Evolutionary conservation across 2,888 invertebrate genomes (phyloP).

Genomic region (Thymelicus acteon): DNA sequence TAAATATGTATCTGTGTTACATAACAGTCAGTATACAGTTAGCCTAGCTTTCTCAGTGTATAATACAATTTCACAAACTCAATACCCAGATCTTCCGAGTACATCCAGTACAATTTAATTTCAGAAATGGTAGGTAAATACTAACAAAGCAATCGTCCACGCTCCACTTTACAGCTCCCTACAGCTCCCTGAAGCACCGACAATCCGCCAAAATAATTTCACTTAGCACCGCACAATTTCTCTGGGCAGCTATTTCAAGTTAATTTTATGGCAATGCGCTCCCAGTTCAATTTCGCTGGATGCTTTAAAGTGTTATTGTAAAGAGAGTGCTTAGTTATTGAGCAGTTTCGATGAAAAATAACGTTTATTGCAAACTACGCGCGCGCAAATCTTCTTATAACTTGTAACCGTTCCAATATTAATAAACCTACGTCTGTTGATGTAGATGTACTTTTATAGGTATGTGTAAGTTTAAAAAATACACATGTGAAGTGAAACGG

Average conservation of each 20-base stretch:
- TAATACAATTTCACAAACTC: no score
- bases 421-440: no score
- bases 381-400: no score
- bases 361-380: no score
- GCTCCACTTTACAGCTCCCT: constrained; percentile 12
- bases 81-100: background rate
- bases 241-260: constrained; percentile 17
- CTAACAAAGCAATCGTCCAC: constrained; percentile 15
- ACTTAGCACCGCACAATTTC: constrained; percentile 26
- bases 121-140: background rate
- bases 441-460: no score
- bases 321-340: background rate
- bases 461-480: no score
- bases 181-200: constrained; percentile 1
- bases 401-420: no score
- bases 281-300: constrained; percentile 27
- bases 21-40: no score
- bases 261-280: constrained; percentile 19
- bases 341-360: no score
- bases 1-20: no score
- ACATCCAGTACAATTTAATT: constrained; percentile 2
- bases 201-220: constrained; percentile 21
- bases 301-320: constrained; percentile 39
- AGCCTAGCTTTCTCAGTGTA: no score
- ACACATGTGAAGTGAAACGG: no score